Evolutionary conservation across 2,888 invertebrate genomes (phyloP).

Genomic region (Melanchra persicariae): DNA sequence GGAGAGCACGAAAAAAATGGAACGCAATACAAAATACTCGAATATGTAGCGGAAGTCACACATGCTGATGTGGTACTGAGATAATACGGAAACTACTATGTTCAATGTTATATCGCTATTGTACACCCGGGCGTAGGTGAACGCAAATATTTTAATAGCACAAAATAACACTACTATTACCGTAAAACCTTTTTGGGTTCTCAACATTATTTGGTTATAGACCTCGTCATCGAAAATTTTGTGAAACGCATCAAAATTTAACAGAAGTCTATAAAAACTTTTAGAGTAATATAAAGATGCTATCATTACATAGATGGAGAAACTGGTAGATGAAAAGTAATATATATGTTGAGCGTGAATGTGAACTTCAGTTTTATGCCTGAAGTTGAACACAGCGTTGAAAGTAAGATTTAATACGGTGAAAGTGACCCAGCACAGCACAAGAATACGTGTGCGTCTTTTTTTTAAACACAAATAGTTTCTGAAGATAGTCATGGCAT

Average conservation of each 20-base stretch:
- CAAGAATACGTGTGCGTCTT: conserved; percentile 40
- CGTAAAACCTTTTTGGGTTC: conserved; percentile 35
- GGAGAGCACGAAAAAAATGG: conserved; percentile 64
- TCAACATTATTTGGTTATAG: conserved; percentile 40
- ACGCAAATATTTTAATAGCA: conserved; percentile 6
- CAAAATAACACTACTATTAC: conserved; percentile 11
- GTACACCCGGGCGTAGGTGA: neutral
- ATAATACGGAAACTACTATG: conserved; percentile 14
- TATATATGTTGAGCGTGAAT: conserved; percentile 36
- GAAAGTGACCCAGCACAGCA: conserved; percentile 26
- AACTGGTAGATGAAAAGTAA: conserved; percentile 40
- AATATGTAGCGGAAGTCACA: conserved; percentile 64
- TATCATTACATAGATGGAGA: conserved; percentile 45
- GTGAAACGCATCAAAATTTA: conserved; percentile 50
- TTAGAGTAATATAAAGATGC: conserved; percentile 45
- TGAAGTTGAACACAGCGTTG: neutral
- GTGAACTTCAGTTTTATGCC: too few species aligned
- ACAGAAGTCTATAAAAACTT: conserved; percentile 44
- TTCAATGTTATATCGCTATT: neutral
- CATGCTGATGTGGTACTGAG: conserved; percentile 41
- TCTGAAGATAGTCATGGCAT: conserved; percentile 59
- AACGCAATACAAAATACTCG: conserved; percentile 66
- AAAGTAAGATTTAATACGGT: neutral
- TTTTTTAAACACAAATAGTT: conserved; percentile 57
- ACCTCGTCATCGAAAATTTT: conserved; percentile 22